Base-by-base conservation (phyloP, 2,888 invertebrate genomes). In the Athetis lepigone region DNA sequence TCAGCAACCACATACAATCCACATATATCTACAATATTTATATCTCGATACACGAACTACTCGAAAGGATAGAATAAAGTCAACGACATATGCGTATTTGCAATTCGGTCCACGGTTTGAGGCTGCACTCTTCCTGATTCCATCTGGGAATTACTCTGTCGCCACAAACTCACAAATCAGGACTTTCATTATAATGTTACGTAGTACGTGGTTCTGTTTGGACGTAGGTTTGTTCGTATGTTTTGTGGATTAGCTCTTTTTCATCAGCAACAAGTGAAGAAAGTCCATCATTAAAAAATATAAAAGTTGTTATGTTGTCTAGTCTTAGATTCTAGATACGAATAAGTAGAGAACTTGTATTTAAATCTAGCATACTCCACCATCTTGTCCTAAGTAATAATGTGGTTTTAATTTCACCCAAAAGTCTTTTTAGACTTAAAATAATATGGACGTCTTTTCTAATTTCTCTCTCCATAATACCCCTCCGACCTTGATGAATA, bases 101-200 rank as follows among this genome's bases (percentile, higher is more conserved):
- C 90, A 84, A 93, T 93, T 92, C 93, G 89, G 90, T 86, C 87
- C 92, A 90, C 92, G 92, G 82, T 70, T n/a, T 79, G 77, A 75
- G 80, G 81, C 86, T 91, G 94, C 93, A 94, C 94, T 94, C 92
- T 90, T 92, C 88, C 84, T 94, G 94, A 95, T 95, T 95, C 93
- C 94, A 94, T 93, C 90, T 91, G 94, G 94, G 94, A 95, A 94
- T 93, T 89, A 89, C 89, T 86, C 84, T 88, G 90, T 92, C 92
- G 90, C 89, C 90, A 88, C 88, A 90, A 88, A 90, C 92, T 89
- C 91, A 90, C 93, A 93, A 93, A 93, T 93, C 93, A 92, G 88
- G 88, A 90, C 90, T 92, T 92, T 92, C 93, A 92, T 93, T 92
- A 85, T 85, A 86, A 84, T 50, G 71, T 78, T 70, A 75, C 64